Evolutionary conservation across 2,113 vertebrate genomes (phyloP).

Genomic region (Corythaixoides concolor): DNA sequence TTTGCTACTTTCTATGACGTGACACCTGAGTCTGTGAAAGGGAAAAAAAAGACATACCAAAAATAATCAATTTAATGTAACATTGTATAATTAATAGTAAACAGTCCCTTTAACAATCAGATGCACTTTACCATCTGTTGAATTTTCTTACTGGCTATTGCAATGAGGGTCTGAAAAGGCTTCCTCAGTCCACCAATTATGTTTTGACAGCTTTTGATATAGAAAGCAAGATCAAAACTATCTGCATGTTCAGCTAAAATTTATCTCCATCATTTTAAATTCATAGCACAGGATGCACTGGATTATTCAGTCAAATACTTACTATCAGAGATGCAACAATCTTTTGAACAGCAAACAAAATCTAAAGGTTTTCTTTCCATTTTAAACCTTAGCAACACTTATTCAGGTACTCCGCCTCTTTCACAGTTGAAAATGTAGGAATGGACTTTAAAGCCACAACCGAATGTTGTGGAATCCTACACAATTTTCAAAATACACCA

Average conservation of each 20-base stretch:
- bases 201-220: not conserved
- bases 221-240: not conserved
- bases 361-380: not conserved
- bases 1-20: conserved; percentile 83
- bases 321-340: not conserved
- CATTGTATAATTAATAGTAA: not conserved
- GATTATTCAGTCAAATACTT: not conserved
- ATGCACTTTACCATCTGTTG: not conserved
- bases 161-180: not conserved
- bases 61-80: not conserved
- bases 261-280: not conserved
- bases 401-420: not conserved
- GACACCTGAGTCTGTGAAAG: conserved; percentile 87
- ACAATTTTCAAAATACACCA: not conserved
- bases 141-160: not conserved
- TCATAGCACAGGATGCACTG: not conserved
- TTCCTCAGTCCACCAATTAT: not conserved
- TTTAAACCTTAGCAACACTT: not conserved
- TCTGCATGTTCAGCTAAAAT: not conserved
- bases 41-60: not conserved
- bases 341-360: not conserved
- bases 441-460: not conserved
- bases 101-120: not conserved
- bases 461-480: not conserved
- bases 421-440: not conserved